Base-by-base conservation (phyloP, 2,113 vertebrate genomes). In the Xiphophorus couchianus region DNA sequence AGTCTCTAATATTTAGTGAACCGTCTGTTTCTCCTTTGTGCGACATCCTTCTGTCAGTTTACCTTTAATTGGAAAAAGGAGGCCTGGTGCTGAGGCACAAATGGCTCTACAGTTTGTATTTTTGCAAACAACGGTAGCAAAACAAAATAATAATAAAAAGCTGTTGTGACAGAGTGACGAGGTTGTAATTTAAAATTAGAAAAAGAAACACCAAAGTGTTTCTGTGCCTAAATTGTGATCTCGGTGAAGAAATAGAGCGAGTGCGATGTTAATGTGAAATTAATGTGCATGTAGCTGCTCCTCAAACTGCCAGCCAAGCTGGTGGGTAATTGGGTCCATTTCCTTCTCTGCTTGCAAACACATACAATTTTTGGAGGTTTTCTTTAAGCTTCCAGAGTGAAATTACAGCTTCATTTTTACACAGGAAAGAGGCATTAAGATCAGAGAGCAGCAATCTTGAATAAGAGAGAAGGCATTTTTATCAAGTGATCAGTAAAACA, bases 241-340 rank as follows among this genome's bases (percentile, higher is more conserved):
- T 62, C 84, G 66, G 78, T 22, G 17, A 39, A 27, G 68, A 85
- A 77, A 86, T 62, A 39, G 61, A 72, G 78, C 77, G 51, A 74
- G 79, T 84, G 84, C 76, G 84, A 81, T 84, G 82, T 84, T 79
- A 88, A 88, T 84, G 80, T 81, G 81, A 82, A 85, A 84, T 83
- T 73, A 90, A 89, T 82, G 82, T 73, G 86, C 82, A 77, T 76
- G 82, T 88, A 82, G 78, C 70, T 76, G 69, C 81, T 78, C 67
- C 69, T 77, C 66, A 83, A 73, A 82, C 71, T 14, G 79, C 63
- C 76, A 85, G 81, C 81, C 86, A 80, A 78, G 48, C 71, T 44
- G 30, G 44, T 60, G 70, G 10, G 73, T 82, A 89, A 89, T 84
- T 84, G 80, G 64, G 76, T 78, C 82, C 63, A 86, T 85, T 90